phyloP scores from a whole-genome alignment of 2,797 vertebrate genomes.

The Leptodactylus fallax region DNA sequence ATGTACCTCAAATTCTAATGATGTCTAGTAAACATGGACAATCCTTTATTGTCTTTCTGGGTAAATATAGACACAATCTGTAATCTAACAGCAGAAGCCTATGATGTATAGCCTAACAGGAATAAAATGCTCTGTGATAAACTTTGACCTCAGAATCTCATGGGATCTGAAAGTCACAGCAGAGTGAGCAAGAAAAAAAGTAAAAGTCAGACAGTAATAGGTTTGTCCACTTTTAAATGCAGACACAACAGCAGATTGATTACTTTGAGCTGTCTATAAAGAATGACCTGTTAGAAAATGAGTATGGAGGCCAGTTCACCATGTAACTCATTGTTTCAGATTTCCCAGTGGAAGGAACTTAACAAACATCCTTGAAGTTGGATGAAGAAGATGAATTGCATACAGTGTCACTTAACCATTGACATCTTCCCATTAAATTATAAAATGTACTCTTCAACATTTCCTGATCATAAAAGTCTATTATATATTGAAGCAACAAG shows the following conservation, averaged over 20 bases:
- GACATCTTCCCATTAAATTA: constrained; percentile 22
- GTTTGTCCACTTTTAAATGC: constrained; percentile 58
- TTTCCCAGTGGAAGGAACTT: constrained; percentile 58
- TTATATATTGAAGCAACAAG: not conserved
- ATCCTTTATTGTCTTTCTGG: not conserved
- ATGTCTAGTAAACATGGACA: not conserved
- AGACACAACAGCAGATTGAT: constrained; percentile 60
- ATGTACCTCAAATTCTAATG: not conserved
- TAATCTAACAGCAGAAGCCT: not conserved
- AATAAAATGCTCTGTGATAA: constrained; percentile 41
- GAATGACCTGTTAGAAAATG: constrained; percentile 60
- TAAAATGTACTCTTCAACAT: constrained; percentile 21
- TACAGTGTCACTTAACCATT: constrained; percentile 39
- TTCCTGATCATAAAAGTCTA: not conserved
- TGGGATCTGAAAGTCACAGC: constrained; percentile 33
- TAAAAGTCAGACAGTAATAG: constrained; percentile 56
- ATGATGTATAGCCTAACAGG: constrained; percentile 8
- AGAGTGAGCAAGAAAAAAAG: constrained; percentile 32
- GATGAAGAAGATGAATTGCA: constrained; percentile 33
- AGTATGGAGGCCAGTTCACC: constrained; percentile 51
- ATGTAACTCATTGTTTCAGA: constrained; percentile 58
- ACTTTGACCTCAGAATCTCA: constrained; percentile 25
- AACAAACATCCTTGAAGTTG: constrained; percentile 54
- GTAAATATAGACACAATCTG: constrained; percentile 13
- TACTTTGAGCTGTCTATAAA: constrained; percentile 57